Percentiles rank a stretch among this genome's conserved stretches.
These are phyloP conservation scores for Trachelus stipa DNA, from an alignment of 2,888 invertebrate genomes.

Conservation along the genomic window DNA sequence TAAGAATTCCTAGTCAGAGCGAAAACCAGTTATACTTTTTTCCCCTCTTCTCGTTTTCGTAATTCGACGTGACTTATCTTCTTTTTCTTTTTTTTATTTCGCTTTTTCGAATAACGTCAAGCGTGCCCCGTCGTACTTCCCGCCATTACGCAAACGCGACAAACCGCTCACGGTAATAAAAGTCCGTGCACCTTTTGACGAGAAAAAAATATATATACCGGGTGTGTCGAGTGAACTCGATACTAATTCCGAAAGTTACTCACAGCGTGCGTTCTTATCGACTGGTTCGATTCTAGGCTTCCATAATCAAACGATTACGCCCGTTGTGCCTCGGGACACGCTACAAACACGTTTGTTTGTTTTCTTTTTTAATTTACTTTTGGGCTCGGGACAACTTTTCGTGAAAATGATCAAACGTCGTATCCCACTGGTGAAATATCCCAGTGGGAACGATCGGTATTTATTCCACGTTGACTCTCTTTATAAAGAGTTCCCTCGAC, in stretches of 20 bases:
- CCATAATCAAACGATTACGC: not conserved
- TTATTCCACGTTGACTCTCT: not conserved
- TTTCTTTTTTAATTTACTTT: not conserved
- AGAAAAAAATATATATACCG: slow-evolving; percentile 1
- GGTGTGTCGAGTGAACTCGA: not conserved
- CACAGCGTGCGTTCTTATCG: not conserved
- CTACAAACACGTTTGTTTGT: not conserved
- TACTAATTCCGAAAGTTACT: not conserved
- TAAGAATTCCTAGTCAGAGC: not conserved
- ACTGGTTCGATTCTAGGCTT: not conserved
- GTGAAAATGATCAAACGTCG: not conserved
- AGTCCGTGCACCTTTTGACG: slow-evolving; percentile 7
- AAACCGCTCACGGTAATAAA: slow-evolving; percentile 2
- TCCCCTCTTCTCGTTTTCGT: slow-evolving; percentile 19
- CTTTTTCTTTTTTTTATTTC: slow-evolving; percentile 6
- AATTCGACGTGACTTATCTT: not conserved
- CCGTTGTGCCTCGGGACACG: not conserved
- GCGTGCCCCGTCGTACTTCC: slow-evolving; percentile 19
- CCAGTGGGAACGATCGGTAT: not conserved
- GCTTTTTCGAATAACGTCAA: slow-evolving; percentile 14
- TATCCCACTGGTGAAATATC: not conserved
- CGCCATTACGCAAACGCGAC: not conserved
- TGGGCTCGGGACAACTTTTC: not conserved
- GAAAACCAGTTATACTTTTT: slow-evolving; percentile 18
- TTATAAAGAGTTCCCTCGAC: not conserved